Base-by-base conservation (phyloP, 2,113 vertebrate genomes). In the Mionectes macconnelli region DNA sequence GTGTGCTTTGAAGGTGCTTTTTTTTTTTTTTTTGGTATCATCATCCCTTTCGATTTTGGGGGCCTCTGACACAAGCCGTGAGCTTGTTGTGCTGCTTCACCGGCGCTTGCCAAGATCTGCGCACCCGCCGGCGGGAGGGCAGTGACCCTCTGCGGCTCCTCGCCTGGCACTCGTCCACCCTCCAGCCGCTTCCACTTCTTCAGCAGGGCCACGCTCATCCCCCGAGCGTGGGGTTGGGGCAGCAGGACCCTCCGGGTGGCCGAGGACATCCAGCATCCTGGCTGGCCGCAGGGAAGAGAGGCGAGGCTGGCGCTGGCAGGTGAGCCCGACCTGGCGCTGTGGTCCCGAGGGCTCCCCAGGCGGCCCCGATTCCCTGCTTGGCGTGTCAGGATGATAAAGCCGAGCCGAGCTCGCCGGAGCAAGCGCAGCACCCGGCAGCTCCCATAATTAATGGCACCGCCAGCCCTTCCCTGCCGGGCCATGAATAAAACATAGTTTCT, bases 401-500 rank as follows among this genome's bases (percentile, higher is more conserved):
- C 5, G 2, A 62, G 60, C 74, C 2, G 5, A 75, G 87, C 56
- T 68, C 33, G 0, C 76, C 0, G 0, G 83, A 92, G 89, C 95
- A 70, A 86, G 45, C 53, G 0, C 77, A 88, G 92, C 91, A 79
- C 77, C 93, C 52, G 0, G 70, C 81, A 33, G 69, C 67, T 90
- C 89, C 89, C 55, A 0, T 96, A 97, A 97, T 97, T 97, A 89
- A 97, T 97, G 90, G 91, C 72, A 28, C 84, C 12, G 33, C 50
- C 87, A 90, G 87, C 84, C 19, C 63, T 89, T 90, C 91, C 95
- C 93, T 84, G 95, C 86, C 1, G 3, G 64, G 94, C 93, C 57
- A 97, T 97, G 97, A 97, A 97, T 97, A 95, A 97, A 96, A 95
- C 91, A 93, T 96, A 7, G 14, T 13, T 59, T 56, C 68, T 55